Evolutionary conservation across 2,888 invertebrate genomes (phyloP), one percentile per base, ranked within the genome.

Genomic region (Nomada ruficornis): DNA sequence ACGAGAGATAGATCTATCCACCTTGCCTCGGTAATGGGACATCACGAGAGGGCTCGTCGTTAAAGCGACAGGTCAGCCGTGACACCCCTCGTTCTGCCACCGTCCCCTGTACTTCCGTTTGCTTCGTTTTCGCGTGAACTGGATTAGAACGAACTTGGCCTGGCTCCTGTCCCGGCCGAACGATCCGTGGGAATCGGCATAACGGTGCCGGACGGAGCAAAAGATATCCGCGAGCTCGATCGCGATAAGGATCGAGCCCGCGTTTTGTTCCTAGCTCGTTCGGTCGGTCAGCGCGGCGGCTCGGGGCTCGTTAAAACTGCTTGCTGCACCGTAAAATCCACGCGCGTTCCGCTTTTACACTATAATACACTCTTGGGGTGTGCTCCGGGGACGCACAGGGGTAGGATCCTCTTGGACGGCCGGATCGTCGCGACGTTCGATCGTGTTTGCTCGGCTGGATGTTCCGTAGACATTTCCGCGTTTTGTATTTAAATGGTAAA

Each of bases 1-100:
- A 20, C 63, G 20, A 18, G 23, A n/a, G 60, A 71, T 18, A 50
- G 69, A 23, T 36, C 75, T 77, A 80, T 84, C 83, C 88, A 86
- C 88, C 88, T 88, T 88, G 79, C 86, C 64, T 9, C 42, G 69
- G 44, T 83, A 84, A 85, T 82, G 84, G 77, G 68, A 86, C 82
- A 82, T 83, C 57, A 55, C 69, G 80, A 71, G 76, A 74, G 72
- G 80, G 67, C 73, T 77, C 84, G 86, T 90, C 87, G 89, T 92
- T 93, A 90, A 89, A 84, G 82, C 86, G 89, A 83, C 88, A 91
- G 91, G 91, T 93, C 92, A 90, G 88, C 90, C 93, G 92, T 92
- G 90, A 91, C 91, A 89, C 90, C 90, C 88, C 76, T 63, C 29
- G 50, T 55, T 60, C 68, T 59, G 69, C 73, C 62, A 78, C 36